A percentile compares a stretch with the other conserved stretches of the same genome.
Evolutionary conservation across 2,113 vertebrate genomes (phyloP).

Genomic region (Nettapus auritus): DNA sequence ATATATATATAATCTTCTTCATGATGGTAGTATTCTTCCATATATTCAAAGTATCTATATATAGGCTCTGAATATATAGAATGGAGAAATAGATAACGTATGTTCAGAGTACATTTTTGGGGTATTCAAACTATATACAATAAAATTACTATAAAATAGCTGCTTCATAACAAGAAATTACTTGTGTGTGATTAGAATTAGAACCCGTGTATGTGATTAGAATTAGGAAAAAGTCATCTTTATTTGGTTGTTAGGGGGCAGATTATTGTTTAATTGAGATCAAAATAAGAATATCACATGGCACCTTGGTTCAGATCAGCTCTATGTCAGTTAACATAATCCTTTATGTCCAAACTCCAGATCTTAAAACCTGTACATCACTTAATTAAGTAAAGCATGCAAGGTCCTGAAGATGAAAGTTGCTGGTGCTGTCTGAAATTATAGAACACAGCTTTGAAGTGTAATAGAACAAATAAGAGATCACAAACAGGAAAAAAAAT

Average conservation of each 20-base stretch:
- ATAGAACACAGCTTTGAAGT: slow-evolving; percentile 41
- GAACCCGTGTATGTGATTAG: background rate
- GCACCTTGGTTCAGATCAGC: background rate
- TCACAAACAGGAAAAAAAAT: slow-evolving; percentile 42
- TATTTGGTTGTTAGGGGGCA: background rate
- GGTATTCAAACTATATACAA: background rate
- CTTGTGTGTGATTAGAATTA: background rate
- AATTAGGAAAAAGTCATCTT: background rate
- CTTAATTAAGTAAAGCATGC: slow-evolving; percentile 54
- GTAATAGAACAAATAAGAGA: slow-evolving; percentile 51
- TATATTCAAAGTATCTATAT: background rate
- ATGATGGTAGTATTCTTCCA: background rate
- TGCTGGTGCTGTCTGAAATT: slow-evolving; percentile 39
- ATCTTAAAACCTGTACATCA: slow-evolving; percentile 18
- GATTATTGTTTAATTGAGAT: background rate
- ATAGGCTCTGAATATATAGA: too few species aligned
- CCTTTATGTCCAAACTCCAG: background rate
- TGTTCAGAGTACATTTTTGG: background rate
- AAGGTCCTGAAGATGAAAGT: slow-evolving; percentile 50
- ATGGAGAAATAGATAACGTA: background rate
- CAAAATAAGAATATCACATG: slow-evolving; percentile 5
- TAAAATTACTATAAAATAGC: background rate
- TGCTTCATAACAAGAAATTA: background rate
- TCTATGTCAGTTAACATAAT: slow-evolving; percentile 14
- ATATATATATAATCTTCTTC: background rate